These are phyloP conservation scores for Actinemys pallida DNA, from an alignment of 2,113 vertebrate species.

Conservation along the genomic window DNA sequence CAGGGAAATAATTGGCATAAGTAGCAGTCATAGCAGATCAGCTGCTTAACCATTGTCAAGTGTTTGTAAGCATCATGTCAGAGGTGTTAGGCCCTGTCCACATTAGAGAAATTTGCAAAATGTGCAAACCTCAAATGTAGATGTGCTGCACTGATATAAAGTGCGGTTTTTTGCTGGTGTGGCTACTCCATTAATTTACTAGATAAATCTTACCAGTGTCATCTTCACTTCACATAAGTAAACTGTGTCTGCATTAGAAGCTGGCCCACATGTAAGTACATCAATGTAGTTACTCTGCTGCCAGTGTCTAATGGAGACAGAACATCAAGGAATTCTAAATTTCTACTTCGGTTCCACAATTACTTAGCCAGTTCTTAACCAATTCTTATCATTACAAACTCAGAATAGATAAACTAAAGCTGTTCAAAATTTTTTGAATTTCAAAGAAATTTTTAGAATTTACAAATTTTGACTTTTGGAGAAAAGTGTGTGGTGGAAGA, in stretches of 20 bases:
- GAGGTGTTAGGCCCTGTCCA: not conserved
- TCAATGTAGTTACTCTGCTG: rapidly evolving
- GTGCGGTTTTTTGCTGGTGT: not conserved
- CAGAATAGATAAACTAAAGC: not conserved
- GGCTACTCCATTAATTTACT: not conserved
- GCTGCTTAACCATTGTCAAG: not conserved
- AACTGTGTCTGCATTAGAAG: rapidly evolving
- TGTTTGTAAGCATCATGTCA: not conserved
- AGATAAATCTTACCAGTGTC: not conserved
- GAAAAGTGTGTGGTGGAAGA: not conserved
- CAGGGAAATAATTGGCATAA: not conserved
- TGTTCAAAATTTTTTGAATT: not conserved
- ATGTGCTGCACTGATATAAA: not conserved
- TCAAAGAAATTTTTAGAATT: not conserved
- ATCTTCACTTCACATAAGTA: not conserved
- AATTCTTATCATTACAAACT: not conserved
- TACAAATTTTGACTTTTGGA: not conserved
- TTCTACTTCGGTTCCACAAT: not conserved
- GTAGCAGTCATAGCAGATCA: not conserved
- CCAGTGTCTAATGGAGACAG: not conserved
- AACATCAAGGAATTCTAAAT: not conserved
- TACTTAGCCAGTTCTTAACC: not conserved
- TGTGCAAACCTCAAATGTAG: too few species aligned
- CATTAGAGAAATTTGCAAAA: not conserved
- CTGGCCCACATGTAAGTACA: not conserved